These are phyloP conservation scores for Cataglyphis cursor DNA, from an alignment of 2,888 invertebrate species.

Conservation along the genomic window DNA sequence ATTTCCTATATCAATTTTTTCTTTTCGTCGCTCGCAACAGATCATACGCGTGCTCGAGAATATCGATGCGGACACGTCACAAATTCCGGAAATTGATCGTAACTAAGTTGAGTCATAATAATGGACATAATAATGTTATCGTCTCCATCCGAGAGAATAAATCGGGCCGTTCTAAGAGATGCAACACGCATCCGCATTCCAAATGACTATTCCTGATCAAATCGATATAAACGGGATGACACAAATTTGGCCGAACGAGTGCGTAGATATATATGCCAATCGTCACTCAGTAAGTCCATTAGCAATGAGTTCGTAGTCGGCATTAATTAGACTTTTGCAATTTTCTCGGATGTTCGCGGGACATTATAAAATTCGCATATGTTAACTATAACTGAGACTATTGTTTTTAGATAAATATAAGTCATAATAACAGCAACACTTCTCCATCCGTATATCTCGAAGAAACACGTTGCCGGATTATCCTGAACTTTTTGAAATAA, in stretches of 20 bases:
- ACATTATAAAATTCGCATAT: constrained; percentile 12
- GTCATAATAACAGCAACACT: neutral
- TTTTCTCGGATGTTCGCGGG: neutral
- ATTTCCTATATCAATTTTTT: neutral
- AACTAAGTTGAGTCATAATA: neutral
- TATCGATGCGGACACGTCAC: neutral
- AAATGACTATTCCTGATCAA: constrained; percentile 9
- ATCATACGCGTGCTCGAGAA: neutral
- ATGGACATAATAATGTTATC: neutral
- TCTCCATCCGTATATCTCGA: neutral
- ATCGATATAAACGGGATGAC: constrained; percentile 27
- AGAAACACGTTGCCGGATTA: neutral
- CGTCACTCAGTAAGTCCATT: neutral
- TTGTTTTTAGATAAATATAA: neutral
- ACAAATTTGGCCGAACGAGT: constrained; percentile 22
- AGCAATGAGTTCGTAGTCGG: constrained; percentile 9
- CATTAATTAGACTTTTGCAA: constrained; percentile 45
- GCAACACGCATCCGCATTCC: constrained; percentile 36
- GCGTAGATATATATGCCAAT: constrained; percentile 3
- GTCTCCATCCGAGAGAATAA: neutral
- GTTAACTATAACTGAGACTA: neutral
- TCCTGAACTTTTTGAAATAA: neutral
- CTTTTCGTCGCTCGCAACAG: neutral
- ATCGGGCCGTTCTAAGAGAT: constrained; percentile 23
- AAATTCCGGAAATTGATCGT: neutral